A percentile compares a stretch with the other conserved stretches of the same genome.
Evolutionary conservation across 2,113 vertebrate species (phyloP).

Genomic region (Dicaeum eximium): DNA sequence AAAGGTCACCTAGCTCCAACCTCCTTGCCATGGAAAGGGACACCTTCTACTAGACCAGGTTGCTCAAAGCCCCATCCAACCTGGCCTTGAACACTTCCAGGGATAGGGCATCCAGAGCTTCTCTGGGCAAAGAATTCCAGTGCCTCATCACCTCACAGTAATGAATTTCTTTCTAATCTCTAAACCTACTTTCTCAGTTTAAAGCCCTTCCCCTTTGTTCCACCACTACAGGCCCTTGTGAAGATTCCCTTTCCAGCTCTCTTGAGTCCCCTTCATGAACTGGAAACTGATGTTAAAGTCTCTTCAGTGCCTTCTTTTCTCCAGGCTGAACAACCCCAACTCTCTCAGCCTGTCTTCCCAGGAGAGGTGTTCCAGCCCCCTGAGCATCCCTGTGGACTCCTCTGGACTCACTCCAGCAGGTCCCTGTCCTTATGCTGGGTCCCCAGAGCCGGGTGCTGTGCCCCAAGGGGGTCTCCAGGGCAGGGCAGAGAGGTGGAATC

Average conservation of each 20-base stretch:
- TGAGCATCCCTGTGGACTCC: not conserved
- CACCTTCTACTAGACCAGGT: not conserved
- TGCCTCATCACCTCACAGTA: not conserved
- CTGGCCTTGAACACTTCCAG: not conserved
- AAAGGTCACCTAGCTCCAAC: not conserved
- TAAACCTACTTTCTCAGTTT: not conserved
- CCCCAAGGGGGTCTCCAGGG: not conserved
- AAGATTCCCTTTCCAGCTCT: not conserved
- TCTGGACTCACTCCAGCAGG: not conserved
- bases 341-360: not conserved
- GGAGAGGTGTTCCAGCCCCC: not conserved
- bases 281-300: not conserved
- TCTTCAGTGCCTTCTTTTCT: not conserved
- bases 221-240: not conserved
- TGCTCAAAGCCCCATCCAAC: not conserved
- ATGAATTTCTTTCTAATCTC: not conserved
- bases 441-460: rapidly evolving
- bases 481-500: not conserved
- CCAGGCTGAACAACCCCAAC: not conserved
- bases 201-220: not conserved
- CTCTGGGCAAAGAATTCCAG: not conserved
- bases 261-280: not conserved
- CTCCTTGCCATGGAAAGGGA: not conserved
- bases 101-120: not conserved
- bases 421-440: not conserved